These are phyloP conservation scores for Heliconius ismenius DNA, from an alignment of 2,888 invertebrate genomes.

Conservation along the genomic window DNA sequence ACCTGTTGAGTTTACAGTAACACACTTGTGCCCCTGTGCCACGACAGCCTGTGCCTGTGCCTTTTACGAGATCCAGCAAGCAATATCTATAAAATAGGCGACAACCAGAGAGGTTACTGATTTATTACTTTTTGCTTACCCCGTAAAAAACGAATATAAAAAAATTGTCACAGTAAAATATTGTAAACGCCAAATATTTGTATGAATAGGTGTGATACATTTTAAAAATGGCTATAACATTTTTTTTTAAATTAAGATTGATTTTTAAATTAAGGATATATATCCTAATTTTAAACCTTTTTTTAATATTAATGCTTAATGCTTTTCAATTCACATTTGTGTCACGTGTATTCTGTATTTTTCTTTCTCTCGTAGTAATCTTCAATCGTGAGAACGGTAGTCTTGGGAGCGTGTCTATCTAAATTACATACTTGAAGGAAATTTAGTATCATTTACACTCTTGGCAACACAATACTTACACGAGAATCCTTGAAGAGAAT, in stretches of 20 bases:
- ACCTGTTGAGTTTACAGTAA: too few relatives aligned
- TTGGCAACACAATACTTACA: constrained; percentile 2
- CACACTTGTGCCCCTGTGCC: too few relatives aligned
- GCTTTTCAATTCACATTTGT: neutral
- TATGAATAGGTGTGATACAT: too few relatives aligned
- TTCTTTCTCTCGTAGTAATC: constrained; percentile 16
- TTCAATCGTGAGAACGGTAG: constrained; percentile 27
- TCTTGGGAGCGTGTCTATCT: constrained; percentile 27
- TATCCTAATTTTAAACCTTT: too few relatives aligned
- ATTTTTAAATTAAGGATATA: too few relatives aligned
- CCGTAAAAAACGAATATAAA: neutral
- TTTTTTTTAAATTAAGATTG: too few relatives aligned
- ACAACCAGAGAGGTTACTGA: neutral
- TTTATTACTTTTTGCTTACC: neutral
- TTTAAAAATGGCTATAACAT: too few relatives aligned
- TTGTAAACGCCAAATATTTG: neutral
- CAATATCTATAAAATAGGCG: constrained; percentile 1
- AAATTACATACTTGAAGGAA: constrained; percentile 24
- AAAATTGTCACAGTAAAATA: neutral
- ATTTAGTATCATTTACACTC: constrained; percentile 22
- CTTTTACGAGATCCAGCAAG: neutral
- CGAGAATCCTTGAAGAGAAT: neutral
- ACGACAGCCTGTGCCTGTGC: neutral
- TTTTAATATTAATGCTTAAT: neutral
- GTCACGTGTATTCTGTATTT: constrained; percentile 15